phyloP scores from a whole-genome alignment of 1,140 invertebrate genomes.

The Papilio aristodemus region DNA sequence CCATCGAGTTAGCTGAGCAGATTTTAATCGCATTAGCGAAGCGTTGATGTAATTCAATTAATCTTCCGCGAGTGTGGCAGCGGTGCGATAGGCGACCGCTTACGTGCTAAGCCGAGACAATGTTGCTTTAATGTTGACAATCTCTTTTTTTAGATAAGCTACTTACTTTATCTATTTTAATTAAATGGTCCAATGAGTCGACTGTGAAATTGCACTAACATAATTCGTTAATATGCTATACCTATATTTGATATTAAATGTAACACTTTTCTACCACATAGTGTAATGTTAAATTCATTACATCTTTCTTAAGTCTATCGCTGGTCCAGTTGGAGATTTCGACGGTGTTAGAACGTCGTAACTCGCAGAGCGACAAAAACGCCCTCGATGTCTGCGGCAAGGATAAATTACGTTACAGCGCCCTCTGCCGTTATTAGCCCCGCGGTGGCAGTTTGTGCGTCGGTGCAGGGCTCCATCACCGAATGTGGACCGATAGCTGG shows the following conservation, averaged over 20 bases:
- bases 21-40: constrained; percentile 52
- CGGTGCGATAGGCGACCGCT: not conserved
- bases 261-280: too few species aligned
- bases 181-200: not conserved
- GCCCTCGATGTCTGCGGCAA: not conserved
- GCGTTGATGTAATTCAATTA: constrained; percentile 54
- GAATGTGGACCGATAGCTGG: not conserved
- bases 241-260: too few species aligned
- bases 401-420: constrained; percentile 1
- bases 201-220: too few species aligned
- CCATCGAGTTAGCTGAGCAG: constrained; percentile 43
- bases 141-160: constrained; percentile 16
- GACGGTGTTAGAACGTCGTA: not conserved
- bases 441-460: constrained; percentile 1
- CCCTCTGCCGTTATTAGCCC: not conserved
- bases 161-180: not conserved
- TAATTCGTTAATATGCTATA: too few species aligned
- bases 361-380: not conserved
- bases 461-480: not conserved
- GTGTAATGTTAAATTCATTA: too few species aligned
- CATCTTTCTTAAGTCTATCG: too few species aligned
- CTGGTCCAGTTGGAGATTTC: not conserved
- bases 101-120: constrained; percentile 24
- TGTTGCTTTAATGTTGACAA: not conserved
- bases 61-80: constrained; percentile 39